Base-by-base conservation (phyloP, 2,888 invertebrate genomes). In the Eilema sororculum region DNA sequence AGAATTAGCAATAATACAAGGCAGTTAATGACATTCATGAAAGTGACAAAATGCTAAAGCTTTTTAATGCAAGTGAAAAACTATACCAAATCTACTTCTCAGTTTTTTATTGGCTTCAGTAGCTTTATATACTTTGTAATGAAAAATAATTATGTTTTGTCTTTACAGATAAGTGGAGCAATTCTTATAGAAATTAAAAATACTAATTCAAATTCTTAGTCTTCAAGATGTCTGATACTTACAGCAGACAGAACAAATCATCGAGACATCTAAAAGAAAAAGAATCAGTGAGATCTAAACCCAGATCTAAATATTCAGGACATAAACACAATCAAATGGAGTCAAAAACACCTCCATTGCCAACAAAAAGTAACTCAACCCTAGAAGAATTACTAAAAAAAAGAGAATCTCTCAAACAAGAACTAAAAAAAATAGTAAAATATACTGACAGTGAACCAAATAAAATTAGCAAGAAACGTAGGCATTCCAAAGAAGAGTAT, bases 281-380 rank as follows among this genome's bases (percentile, higher is more conserved):
- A 76, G 85, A 87, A 79, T 73, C 77, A 74, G 76, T 75, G 77
- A 87, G 81, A 81, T 76, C 82, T 46, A 89, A 83, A 84, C 74
- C 76, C 70, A 86, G 85, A 82, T 84, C 79, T 71, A 86, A 85
- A 76, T 78, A 80, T 73, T 83, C 81, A 67, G 81, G 82, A 68
- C 71, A 81, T 52, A 80, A 80, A 68, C 85, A 84, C 78, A 71
- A 83, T 74, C 77, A 78, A 69, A 78, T 77, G 69, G 93, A 91
- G 70, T 87, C 91, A 37, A 92, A 84, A 84, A 95, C 95, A 73
- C 95, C 95, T 78, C 95, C 95, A 71, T 82, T 93, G 61, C 92
- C 93, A 37, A 74, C 79, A 56, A 75, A 70, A 75, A 86, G 82
- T 79, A 82, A 79, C 69, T 83, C 84, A 60, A 90, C 87, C 74